phyloP scores from a whole-genome alignment of 1,140 invertebrate genomes.

The Vollenhovia emeryi region DNA sequence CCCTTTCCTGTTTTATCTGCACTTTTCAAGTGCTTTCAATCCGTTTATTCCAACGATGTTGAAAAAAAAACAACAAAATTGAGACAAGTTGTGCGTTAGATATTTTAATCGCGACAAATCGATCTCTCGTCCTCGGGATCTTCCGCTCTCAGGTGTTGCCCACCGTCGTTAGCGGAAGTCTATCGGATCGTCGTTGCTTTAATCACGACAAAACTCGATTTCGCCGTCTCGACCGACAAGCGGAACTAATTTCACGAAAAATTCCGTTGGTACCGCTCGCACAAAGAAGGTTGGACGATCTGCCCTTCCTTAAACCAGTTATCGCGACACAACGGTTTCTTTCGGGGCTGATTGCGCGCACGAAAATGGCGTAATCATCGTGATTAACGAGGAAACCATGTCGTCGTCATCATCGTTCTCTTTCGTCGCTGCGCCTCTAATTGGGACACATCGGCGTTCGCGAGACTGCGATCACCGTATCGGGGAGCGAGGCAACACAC shows the following conservation, averaged over 20 bases:
- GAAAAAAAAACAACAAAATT: background rate
- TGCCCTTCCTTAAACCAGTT: constrained; percentile 57
- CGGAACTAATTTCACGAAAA: constrained; percentile 44
- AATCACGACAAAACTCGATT: background rate
- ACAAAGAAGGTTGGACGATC: constrained; percentile 52
- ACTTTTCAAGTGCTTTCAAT: background rate
- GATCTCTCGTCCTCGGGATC: background rate
- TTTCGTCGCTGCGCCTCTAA: constrained; percentile 38
- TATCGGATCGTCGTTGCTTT: constrained; percentile 1
- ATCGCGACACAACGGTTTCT: constrained; percentile 66
- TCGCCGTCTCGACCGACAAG: background rate
- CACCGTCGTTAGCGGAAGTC: background rate
- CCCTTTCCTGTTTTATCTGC: background rate
- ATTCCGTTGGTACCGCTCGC: background rate
- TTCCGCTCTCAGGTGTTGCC: background rate
- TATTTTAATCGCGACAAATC: background rate
- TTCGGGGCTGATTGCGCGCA: constrained; percentile 63
- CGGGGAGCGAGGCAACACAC: constrained; percentile 2
- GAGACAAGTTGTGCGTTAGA: background rate
- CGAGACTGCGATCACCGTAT: constrained; percentile 45
- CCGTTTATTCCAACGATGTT: background rate
- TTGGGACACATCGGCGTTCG: constrained; percentile 62
- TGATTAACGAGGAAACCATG: constrained; percentile 75
- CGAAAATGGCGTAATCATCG: constrained; percentile 73
- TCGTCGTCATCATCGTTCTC: constrained; percentile 42